Evolutionary conservation across 2,797 vertebrate genomes (phyloP).

Genomic region (Mus spretus): DNA sequence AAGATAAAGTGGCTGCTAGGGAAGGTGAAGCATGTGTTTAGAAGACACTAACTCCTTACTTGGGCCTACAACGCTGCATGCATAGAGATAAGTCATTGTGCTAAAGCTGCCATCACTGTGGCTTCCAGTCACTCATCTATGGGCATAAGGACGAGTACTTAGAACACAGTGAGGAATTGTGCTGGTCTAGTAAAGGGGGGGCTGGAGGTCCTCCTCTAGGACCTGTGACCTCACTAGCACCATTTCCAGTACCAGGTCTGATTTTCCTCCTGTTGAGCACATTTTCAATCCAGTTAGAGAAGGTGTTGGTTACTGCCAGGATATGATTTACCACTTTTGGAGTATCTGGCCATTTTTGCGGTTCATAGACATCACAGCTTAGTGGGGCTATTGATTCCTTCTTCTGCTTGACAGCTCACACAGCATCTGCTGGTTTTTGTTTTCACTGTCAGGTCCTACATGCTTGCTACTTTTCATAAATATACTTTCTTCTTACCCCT

Average conservation of each 20-base stretch:
- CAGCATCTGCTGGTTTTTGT: background rate
- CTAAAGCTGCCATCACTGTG: background rate
- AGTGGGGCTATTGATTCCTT: background rate
- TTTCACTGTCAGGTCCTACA: background rate
- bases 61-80: background rate
- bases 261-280: background rate
- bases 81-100: background rate
- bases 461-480: background rate
- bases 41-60: background rate
- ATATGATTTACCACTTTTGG: too few species aligned
- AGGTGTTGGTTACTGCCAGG: background rate
- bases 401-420: background rate
- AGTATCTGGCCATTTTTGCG: background rate
- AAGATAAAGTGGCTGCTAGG: background rate
- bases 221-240: background rate
- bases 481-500: background rate
- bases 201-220: background rate
- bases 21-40: background rate
- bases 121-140: background rate
- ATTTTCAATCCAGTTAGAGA: background rate
- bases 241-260: background rate
- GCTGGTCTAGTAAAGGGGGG: background rate
- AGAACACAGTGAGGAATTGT: too few species aligned
- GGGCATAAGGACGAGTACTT: background rate
- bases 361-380: background rate